phyloP scores from a whole-genome alignment of 2,888 invertebrate genomes.

The Drosophila mayaguana region DNA sequence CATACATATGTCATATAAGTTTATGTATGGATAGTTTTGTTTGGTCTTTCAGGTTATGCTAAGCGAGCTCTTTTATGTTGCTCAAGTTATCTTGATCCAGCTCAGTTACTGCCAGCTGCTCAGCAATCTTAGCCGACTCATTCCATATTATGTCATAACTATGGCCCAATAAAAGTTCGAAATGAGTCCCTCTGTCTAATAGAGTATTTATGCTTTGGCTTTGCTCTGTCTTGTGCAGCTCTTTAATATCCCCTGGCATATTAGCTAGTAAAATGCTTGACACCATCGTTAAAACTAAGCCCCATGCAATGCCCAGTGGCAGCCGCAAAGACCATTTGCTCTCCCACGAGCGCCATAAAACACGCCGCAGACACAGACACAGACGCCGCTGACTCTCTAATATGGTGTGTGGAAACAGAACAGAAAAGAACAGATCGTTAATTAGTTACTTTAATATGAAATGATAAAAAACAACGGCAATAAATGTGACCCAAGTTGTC shows the following conservation, averaged over 20 bases:
- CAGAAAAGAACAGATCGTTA: conserved; percentile 41
- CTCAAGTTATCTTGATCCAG: background rate
- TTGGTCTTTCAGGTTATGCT: background rate
- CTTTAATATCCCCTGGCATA: conserved; percentile 21
- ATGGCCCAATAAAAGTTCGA: background rate
- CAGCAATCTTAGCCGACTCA: background rate
- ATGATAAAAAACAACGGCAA: conserved; percentile 47
- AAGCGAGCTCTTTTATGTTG: background rate
- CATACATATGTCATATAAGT: background rate
- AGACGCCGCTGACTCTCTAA: conserved; percentile 37
- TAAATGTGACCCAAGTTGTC: conserved; percentile 30
- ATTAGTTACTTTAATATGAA: conserved; percentile 65
- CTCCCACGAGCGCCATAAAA: conserved; percentile 56
- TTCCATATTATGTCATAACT: background rate
- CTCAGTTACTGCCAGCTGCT: background rate
- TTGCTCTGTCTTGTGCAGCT: background rate
- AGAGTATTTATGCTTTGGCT: conserved; percentile 2
- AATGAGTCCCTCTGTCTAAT: background rate
- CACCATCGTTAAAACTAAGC: conserved; percentile 37
- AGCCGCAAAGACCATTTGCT: conserved; percentile 18
- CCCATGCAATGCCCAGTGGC: conserved; percentile 36
- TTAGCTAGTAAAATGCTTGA: conserved; percentile 39
- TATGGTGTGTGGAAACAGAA: conserved; percentile 16
- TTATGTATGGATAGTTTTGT: background rate
- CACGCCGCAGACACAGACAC: conserved; percentile 21